Conservation (phyloP, 2,797 vertebrate genomes). For the Staurois parvus region DNA sequence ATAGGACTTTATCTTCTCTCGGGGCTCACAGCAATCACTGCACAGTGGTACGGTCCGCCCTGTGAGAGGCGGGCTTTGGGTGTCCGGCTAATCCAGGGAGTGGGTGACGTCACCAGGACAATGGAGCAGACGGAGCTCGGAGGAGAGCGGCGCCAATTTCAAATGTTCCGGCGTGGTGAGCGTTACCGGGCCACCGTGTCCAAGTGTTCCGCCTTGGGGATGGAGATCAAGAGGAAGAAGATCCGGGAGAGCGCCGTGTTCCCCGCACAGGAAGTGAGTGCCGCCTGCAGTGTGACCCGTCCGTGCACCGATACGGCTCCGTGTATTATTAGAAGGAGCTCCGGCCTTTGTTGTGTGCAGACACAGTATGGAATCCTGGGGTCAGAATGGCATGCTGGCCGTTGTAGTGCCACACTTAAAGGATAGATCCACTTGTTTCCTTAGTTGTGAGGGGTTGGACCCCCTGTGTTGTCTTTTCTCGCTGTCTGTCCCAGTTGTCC, state of each 20-base stretch:
- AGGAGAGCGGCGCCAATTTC: constrained; percentile 79
- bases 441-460: too few relatives aligned
- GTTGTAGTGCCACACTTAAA: too few relatives aligned
- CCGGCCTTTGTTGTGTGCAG: not conserved
- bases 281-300: constrained; percentile 4
- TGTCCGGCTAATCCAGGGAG: constrained; percentile 1
- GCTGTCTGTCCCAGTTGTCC: too few relatives aligned
- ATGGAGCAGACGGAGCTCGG: constrained; percentile 64
- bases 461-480: too few relatives aligned
- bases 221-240: constrained; percentile 83
- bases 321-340: not conserved
- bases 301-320: not conserved
- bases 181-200: constrained; percentile 65
- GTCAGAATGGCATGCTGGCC: too few relatives aligned
- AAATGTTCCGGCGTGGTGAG: constrained; percentile 72
- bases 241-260: constrained; percentile 75
- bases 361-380: too few relatives aligned
- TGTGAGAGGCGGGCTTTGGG: not conserved
- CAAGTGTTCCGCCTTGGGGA: constrained; percentile 76
- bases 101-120: constrained; percentile 14
- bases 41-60: constrained; percentile 12
- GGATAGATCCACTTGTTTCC: too few relatives aligned
- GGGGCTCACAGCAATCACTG: too few relatives aligned
- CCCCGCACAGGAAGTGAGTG: constrained; percentile 74
- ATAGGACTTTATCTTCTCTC: too few relatives aligned